Evolutionary conservation across 2,113 vertebrate species (phyloP).

Genomic region (Antigone vipio): DNA sequence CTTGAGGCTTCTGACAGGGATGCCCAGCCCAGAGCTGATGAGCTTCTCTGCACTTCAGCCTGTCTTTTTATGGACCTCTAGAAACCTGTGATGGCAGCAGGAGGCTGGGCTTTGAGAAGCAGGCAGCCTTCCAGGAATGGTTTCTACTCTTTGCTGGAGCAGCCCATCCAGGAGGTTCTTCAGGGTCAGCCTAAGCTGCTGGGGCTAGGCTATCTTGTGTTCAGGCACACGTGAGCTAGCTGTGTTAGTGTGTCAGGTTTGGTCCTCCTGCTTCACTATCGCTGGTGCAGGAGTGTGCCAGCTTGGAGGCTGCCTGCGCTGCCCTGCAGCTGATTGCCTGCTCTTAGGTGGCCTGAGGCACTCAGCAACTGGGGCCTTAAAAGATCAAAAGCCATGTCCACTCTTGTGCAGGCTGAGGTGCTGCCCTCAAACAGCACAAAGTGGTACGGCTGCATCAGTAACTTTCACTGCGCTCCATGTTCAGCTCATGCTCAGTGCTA

Average conservation of each 20-base stretch:
- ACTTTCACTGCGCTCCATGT: neutral
- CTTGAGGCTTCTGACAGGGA: neutral
- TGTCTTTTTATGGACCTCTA: neutral
- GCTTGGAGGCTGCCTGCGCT: neutral
- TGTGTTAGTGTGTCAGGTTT: neutral
- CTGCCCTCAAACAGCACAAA: neutral
- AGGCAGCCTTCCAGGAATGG: neutral
- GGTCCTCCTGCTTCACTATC: neutral
- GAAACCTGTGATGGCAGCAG: neutral
- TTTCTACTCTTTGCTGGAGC: neutral
- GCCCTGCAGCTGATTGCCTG: neutral
- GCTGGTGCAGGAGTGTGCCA: neutral
- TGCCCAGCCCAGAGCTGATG: neutral
- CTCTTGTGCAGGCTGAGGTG: neutral
- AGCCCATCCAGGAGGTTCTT: neutral
- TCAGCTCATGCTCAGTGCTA: neutral
- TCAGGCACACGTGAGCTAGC: neutral
- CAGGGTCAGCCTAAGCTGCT: accelerated
- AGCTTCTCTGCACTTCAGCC: neutral
- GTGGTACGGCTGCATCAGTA: neutral
- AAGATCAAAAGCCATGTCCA: neutral
- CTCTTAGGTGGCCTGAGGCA: neutral
- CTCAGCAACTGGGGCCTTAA: neutral
- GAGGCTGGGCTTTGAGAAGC: neutral
- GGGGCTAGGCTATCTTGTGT: neutral